Percentiles rank a stretch among this genome's conserved stretches.
Evolutionary conservation across 1,140 invertebrate species (phyloP).

Genomic region (Monochamus saltuarius): DNA sequence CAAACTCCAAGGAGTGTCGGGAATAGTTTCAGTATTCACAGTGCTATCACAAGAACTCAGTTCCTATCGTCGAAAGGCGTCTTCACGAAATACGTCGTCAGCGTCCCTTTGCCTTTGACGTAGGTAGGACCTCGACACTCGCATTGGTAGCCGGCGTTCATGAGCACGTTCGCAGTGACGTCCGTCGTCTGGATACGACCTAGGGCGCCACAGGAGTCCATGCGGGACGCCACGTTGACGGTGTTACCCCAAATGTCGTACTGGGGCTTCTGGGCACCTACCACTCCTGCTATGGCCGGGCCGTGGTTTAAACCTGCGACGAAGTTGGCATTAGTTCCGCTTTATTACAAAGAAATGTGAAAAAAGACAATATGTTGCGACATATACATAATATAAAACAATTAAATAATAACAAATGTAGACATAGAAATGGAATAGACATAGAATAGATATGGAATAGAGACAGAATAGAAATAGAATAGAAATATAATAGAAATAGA

Average conservation of each 20-base stretch:
- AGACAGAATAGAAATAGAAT: too few species aligned
- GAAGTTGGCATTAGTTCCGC: background rate
- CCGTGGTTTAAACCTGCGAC: constrained; percentile 86
- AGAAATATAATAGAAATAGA: too few species aligned
- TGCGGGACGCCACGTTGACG: constrained; percentile 92
- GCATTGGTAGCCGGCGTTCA: constrained; percentile 78
- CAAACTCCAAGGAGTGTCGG: too few species aligned
- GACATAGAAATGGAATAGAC: too few species aligned
- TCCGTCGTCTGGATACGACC: constrained; percentile 83
- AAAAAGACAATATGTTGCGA: too few species aligned
- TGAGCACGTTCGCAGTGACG: constrained; percentile 85
- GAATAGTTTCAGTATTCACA: too few species aligned
- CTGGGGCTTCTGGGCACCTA: constrained; percentile 95
- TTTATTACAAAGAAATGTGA: too few species aligned
- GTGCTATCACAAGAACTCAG: background rate
- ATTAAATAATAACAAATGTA: too few species aligned
- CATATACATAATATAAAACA: too few species aligned
- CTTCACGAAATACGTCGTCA: constrained; percentile 90
- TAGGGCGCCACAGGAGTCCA: constrained; percentile 94
- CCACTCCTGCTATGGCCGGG: constrained; percentile 90
- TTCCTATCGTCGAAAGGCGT: constrained; percentile 55
- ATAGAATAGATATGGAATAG: too few species aligned
- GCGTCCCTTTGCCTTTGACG: constrained; percentile 92
- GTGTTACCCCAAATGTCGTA: constrained; percentile 99
- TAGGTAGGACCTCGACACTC: constrained; percentile 85